A percentile compares a stretch with the other conserved stretches of the same genome.
Evolutionary conservation across 2,888 invertebrate genomes (phyloP).

Genomic region (Lepidocyrtoides sp.): DNA sequence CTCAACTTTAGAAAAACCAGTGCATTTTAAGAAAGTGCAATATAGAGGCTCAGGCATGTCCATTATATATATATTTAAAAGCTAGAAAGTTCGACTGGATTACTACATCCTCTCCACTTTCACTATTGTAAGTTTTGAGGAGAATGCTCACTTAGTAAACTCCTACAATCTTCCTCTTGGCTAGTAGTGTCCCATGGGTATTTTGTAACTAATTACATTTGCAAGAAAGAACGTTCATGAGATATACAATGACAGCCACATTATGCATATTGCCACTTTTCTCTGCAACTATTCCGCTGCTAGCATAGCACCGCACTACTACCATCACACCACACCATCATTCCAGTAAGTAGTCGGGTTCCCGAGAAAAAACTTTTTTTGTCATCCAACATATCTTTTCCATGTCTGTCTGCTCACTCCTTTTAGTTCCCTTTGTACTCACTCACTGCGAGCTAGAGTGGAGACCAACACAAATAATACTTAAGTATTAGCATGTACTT

Average conservation of each 20-base stretch:
- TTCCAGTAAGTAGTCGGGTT: no score
- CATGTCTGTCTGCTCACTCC: background rate
- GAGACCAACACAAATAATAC: slow-evolving; percentile 10
- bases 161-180: slow-evolving; percentile 47
- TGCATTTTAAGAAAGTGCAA: slow-evolving; percentile 9
- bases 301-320: background rate
- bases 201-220: slow-evolving; percentile 78
- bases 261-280: slow-evolving; percentile 15
- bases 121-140: no score
- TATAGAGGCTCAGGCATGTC: background rate
- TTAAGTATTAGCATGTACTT: background rate
- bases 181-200: slow-evolving; percentile 65
- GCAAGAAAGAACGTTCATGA: slow-evolving; percentile 45
- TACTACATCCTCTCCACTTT: slow-evolving; percentile 24
- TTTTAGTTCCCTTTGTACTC: slow-evolving; percentile 3
- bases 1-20: background rate
- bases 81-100: slow-evolving; percentile 45
- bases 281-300: background rate
- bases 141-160: background rate
- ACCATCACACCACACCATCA: background rate
- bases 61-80: background rate
- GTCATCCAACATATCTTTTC: slow-evolving; percentile 37
- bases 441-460: background rate
- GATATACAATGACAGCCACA: slow-evolving; percentile 55
- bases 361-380: slow-evolving; percentile 31